Evolutionary conservation across 2,888 invertebrate species (phyloP).

Genomic region (Acholoe squamosa): DNA sequence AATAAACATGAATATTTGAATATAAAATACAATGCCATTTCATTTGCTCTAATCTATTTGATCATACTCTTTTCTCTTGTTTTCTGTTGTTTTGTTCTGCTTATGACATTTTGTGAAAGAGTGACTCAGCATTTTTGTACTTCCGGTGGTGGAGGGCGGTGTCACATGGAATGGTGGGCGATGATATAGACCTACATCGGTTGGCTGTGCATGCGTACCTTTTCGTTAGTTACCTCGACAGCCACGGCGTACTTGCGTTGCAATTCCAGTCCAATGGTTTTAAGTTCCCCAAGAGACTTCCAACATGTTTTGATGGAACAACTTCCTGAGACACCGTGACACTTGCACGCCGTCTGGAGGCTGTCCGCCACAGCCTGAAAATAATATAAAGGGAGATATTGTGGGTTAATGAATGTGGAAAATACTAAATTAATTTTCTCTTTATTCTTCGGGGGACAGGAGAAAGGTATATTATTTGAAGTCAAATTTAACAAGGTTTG

Average conservation of each 20-base stretch:
- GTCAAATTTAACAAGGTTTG: not conserved
- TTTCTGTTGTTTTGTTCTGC: not conserved
- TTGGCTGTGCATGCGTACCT: slow-evolving; percentile 64
- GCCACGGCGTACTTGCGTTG: slow-evolving; percentile 62
- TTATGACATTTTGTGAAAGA: not conserved
- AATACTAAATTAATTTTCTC: too few species aligned
- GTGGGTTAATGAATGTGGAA: too few species aligned
- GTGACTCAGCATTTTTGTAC: not conserved
- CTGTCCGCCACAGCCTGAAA: slow-evolving; percentile 84
- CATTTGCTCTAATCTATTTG: not conserved
- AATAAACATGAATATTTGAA: too few species aligned
- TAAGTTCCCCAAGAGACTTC: slow-evolving; percentile 90
- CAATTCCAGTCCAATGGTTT: slow-evolving; percentile 65
- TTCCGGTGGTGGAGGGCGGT: slow-evolving; percentile 22
- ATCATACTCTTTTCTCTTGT: not conserved
- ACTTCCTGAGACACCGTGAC: slow-evolving; percentile 98
- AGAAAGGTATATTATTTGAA: too few species aligned
- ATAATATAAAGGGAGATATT: not conserved
- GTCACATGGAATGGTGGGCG: slow-evolving; percentile 38
- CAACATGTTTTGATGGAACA: slow-evolving; percentile 99
- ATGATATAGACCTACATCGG: slow-evolving; percentile 47
- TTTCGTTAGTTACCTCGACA: slow-evolving; percentile 61
- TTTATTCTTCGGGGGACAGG: too few species aligned
- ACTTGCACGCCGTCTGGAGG: slow-evolving; percentile 92
- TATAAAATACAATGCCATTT: too few species aligned